These are phyloP conservation scores for Mastacembelus armatus DNA, from an alignment of 2,797 vertebrate genomes.

Conservation along the genomic window DNA sequence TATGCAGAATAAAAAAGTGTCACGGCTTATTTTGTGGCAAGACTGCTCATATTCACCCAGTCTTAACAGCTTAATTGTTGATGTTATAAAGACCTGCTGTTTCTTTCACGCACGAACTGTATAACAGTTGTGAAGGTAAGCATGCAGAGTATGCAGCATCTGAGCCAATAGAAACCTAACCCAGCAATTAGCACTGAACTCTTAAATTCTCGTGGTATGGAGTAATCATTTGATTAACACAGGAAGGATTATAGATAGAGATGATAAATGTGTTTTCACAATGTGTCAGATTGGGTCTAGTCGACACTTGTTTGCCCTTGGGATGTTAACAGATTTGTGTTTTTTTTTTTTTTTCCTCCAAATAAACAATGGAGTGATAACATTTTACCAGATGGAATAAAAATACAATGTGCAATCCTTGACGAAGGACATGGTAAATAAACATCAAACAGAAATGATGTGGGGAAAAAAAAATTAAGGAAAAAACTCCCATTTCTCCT, in stretches of 20 bases:
- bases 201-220: constrained; percentile 76
- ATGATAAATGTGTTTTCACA: constrained; percentile 78
- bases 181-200: constrained; percentile 79
- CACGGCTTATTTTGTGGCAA: constrained; percentile 70
- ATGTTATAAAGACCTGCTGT: constrained; percentile 70
- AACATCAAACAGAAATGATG: constrained; percentile 1
- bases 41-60: constrained; percentile 48
- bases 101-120: constrained; percentile 58
- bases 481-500: background rate
- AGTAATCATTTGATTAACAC: constrained; percentile 82
- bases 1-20: constrained; percentile 58
- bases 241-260: constrained; percentile 76
- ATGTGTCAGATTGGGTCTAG: constrained; percentile 68
- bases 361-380: constrained; percentile 63
- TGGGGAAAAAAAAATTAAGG: background rate
- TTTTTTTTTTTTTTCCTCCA: constrained; percentile 37
- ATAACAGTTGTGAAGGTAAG: constrained; percentile 66
- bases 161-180: constrained; percentile 82
- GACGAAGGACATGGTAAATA: constrained; percentile 1
- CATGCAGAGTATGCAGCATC: constrained; percentile 75
- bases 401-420: constrained; percentile 4
- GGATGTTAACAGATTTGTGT: constrained; percentile 63
- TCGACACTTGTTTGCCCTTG: constrained; percentile 74
- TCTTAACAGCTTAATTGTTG: constrained; percentile 75
- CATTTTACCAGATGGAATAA: constrained; percentile 44